A percentile compares a stretch with the other conserved stretches of the same genome.
phyloP scores from a whole-genome alignment of 2,797 vertebrate genomes.

The Pelochelys cantorii region DNA sequence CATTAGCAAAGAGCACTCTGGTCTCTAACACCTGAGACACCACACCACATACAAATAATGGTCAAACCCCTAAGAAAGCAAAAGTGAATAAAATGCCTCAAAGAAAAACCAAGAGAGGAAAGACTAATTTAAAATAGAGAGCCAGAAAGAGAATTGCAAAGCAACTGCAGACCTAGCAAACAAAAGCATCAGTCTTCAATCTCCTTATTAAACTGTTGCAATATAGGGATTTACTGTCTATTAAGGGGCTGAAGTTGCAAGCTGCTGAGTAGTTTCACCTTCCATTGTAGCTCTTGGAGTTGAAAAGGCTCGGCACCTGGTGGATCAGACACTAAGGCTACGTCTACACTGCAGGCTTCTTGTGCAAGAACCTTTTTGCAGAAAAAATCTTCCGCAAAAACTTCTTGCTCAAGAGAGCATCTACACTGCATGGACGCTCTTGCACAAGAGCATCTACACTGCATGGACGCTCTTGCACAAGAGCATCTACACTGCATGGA shows the following conservation, averaged over 20 bases:
- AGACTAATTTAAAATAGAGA: not conserved
- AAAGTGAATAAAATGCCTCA: not conserved
- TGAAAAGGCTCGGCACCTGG: not conserved
- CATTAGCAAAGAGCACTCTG: not conserved
- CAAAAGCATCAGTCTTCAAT: not conserved
- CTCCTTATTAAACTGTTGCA: not conserved
- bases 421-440: too few species aligned
- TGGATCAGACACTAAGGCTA: not conserved
- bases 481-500: too few species aligned
- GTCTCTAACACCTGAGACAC: not conserved
- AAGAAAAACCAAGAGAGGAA: not conserved
- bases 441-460: too few species aligned
- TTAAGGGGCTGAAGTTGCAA: not conserved
- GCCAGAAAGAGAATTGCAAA: not conserved
- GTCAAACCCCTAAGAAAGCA: not conserved
- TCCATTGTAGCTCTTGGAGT: not conserved
- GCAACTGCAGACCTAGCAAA: not conserved
- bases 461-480: too few species aligned
- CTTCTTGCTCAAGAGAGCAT: too few species aligned
- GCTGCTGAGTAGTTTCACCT: not conserved
- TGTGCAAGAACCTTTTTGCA: too few species aligned
- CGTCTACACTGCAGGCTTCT: too few species aligned
- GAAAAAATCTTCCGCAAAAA: too few species aligned
- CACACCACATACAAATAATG: not conserved
- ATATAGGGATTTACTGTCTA: not conserved